A percentile compares a stretch with the other conserved stretches of the same genome.
Conservation (phyloP, 53 echinoderm and acorn worm genomes). For the Temnopleurus reevesii region DNA sequence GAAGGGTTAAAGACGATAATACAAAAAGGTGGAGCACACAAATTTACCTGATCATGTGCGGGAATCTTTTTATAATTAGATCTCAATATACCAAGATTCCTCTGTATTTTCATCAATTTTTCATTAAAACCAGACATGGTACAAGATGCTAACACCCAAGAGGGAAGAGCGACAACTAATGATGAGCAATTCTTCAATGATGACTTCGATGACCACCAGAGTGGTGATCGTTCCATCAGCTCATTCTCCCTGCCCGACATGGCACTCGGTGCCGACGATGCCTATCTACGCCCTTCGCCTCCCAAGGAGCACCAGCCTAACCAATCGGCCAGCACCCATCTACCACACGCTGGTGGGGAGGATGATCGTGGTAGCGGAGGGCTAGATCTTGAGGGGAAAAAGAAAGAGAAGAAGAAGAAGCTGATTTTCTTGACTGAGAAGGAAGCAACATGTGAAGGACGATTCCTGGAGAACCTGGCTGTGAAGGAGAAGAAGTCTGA, state of each 20-base stretch:
- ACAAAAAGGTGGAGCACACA: no score
- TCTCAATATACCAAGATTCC: no score
- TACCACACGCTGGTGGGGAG: neutral
- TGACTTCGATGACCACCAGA: constrained; percentile 28
- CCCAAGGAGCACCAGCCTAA: neutral
- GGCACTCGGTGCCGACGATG: constrained; percentile 11
- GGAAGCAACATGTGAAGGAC: constrained; percentile 72
- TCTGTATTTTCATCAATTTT: no score
- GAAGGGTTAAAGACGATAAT: no score
- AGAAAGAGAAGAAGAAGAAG: constrained; percentile 31
- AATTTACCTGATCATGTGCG: no score
- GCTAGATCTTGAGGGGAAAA: neutral
- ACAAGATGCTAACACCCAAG: constrained; percentile 15
- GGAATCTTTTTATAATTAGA: no score
- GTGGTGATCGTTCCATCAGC: neutral
- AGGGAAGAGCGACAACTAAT: neutral
- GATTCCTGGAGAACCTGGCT: constrained; percentile 71
- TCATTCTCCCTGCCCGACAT: constrained; percentile 60
- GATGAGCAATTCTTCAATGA: constrained; percentile 50
- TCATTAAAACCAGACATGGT: neutral
- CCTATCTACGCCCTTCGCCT: neutral
- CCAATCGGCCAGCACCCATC: neutral
- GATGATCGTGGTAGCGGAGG: neutral
- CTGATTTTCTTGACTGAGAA: constrained; percentile 86
- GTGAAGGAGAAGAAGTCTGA: constrained; percentile 40